These are phyloP conservation scores for Tetrapedia diversipes DNA, from an alignment of 2,888 invertebrate genomes.

Conservation along the genomic window DNA sequence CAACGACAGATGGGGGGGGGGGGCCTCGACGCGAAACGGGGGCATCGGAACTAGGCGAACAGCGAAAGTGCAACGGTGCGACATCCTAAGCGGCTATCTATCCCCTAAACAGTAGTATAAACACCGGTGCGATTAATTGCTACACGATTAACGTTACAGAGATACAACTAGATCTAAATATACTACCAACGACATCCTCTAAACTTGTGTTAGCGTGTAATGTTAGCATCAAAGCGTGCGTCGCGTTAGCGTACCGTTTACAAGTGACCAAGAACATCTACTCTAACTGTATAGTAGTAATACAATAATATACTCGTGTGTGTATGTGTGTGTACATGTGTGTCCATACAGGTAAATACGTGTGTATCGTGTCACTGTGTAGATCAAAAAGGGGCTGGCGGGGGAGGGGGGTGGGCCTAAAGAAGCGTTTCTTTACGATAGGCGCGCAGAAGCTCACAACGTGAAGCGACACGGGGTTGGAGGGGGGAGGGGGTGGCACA, in stretches of 20 bases:
- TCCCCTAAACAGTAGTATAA: slow-evolving; percentile 57
- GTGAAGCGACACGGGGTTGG: too few relatives aligned
- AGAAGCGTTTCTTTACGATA: slow-evolving; percentile 68
- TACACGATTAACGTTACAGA: too few relatives aligned
- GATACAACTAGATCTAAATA: slow-evolving; percentile 30
- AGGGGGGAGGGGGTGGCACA: slow-evolving; percentile 27
- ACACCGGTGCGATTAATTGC: slow-evolving; percentile 64
- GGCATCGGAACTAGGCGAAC: slow-evolving; percentile 39
- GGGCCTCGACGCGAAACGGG: slow-evolving; percentile 17
- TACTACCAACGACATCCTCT: slow-evolving; percentile 31
- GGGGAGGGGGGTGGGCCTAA: too few relatives aligned
- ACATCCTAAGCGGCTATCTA: slow-evolving; percentile 57
- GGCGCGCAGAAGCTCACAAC: slow-evolving; percentile 69
- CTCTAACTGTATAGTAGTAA: background rate
- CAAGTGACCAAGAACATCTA: slow-evolving; percentile 47
- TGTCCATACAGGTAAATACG: background rate
- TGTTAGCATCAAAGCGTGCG: slow-evolving; percentile 55
- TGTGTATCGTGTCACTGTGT: slow-evolving; percentile 33
- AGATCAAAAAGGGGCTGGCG: slow-evolving; percentile 30
- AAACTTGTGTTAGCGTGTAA: slow-evolving; percentile 58
- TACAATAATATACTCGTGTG: background rate
- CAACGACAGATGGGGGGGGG: slow-evolving; percentile 15
- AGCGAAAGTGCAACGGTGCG: slow-evolving; percentile 49
- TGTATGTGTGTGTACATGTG: slow-evolving; percentile 2
- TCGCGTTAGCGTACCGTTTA: slow-evolving; percentile 38